Percentiles rank a stretch among this genome's conserved stretches.
These are phyloP conservation scores for Ooceraea biroi DNA, from an alignment of 1,140 invertebrate species.

Conservation along the genomic window DNA sequence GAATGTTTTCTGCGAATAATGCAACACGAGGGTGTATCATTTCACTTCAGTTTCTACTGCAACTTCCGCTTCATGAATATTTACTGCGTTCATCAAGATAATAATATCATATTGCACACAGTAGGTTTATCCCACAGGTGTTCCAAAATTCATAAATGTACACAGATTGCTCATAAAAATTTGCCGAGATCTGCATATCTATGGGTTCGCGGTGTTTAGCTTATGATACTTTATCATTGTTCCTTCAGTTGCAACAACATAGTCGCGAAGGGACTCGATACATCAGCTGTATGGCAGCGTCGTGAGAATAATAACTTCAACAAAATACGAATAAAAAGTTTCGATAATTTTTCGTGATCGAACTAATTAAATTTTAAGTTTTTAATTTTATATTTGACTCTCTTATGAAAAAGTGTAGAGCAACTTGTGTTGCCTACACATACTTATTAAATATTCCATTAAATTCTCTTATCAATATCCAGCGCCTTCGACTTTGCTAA, in stretches of 20 bases:
- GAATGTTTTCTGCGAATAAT: background rate
- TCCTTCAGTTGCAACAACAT: background rate
- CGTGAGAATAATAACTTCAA: no score
- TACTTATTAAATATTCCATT: no score
- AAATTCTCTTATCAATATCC: background rate
- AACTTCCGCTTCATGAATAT: constrained; percentile 20
- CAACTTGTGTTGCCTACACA: no score
- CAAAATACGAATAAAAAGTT: no score
- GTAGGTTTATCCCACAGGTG: background rate
- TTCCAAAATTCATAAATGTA: constrained; percentile 6
- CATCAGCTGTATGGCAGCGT: background rate
- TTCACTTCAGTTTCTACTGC: background rate
- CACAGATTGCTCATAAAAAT: background rate
- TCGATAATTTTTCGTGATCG: no score
- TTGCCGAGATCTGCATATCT: no score
- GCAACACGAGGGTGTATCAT: background rate
- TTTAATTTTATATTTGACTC: background rate
- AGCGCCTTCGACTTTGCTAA: background rate
- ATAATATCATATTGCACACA: background rate
- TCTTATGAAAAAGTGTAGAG: background rate
- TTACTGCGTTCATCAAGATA: background rate
- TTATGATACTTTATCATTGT: background rate
- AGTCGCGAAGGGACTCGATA: no score
- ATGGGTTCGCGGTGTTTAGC: background rate
- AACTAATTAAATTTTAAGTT: background rate